Evolutionary conservation across 1,140 invertebrate genomes (phyloP).

Genomic region (Uloborus diversus): DNA sequence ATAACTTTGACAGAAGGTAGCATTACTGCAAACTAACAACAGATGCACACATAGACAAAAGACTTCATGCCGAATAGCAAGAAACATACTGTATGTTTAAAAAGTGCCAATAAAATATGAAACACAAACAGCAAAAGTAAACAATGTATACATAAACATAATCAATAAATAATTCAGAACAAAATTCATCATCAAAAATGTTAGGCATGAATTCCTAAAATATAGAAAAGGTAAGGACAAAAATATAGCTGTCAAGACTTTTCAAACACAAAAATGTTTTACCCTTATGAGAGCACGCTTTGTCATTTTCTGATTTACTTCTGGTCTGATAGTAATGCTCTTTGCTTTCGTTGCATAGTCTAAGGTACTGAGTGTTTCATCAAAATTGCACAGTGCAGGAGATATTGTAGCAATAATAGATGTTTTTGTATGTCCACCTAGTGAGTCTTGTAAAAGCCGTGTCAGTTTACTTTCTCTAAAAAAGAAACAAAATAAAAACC

Average conservation of each 20-base stretch:
- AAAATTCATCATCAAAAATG: background rate
- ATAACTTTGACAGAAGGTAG: no score
- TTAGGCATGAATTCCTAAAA: background rate
- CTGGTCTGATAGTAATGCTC: constrained; percentile 94
- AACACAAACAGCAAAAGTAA: background rate
- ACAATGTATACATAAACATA: background rate
- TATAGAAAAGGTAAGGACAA: background rate
- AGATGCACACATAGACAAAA: no score
- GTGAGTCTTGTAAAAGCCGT: constrained; percentile 90
- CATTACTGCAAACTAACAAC: no score
- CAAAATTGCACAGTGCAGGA: constrained; percentile 84
- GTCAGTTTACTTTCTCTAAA: constrained; percentile 91
- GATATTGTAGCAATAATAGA: constrained; percentile 96
- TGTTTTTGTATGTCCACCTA: constrained; percentile 93
- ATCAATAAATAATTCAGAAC: constrained; percentile 23
- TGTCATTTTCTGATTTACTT: constrained; percentile 92
- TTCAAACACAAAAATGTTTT: constrained; percentile 18
- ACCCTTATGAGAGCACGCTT: constrained; percentile 84
- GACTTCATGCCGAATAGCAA: no score
- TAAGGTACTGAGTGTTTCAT: constrained; percentile 94
- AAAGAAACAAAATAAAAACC: background rate
- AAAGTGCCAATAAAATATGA: background rate
- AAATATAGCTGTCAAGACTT: background rate
- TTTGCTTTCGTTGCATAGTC: constrained; percentile 96
- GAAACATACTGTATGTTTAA: no score